These are phyloP conservation scores for Buteo buteo DNA, from an alignment of 2,113 vertebrate genomes.

Conservation along the genomic window DNA sequence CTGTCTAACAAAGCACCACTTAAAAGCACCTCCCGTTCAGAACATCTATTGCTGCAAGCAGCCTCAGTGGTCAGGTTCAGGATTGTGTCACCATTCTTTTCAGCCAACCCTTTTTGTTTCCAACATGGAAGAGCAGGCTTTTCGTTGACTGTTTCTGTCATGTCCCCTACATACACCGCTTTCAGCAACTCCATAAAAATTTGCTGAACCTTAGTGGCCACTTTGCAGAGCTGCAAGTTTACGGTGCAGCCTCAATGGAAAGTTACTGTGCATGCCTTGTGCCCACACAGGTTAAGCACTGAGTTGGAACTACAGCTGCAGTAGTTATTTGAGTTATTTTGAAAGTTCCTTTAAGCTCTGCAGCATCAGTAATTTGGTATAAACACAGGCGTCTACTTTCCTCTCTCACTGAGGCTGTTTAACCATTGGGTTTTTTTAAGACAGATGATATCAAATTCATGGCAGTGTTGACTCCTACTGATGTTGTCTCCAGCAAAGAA, in stretches of 20 bases:
- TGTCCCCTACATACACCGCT: accelerated
- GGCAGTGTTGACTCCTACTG: background rate
- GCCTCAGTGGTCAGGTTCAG: background rate
- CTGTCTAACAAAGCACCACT: background rate
- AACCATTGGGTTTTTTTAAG: background rate
- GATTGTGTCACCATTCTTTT: background rate
- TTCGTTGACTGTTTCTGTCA: background rate
- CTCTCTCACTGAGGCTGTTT: background rate
- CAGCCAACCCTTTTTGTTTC: background rate
- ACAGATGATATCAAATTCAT: background rate
- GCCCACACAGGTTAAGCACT: background rate
- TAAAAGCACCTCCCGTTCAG: background rate
- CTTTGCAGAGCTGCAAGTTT: background rate
- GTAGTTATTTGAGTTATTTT: background rate
- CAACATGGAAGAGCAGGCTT: background rate
- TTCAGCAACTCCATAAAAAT: background rate
- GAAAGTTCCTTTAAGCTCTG: background rate
- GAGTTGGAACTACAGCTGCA: background rate
- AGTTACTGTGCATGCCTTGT: background rate
- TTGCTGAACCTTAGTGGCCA: background rate
- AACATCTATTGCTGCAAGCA: background rate
- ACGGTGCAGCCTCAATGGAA: background rate
- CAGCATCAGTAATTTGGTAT: background rate
- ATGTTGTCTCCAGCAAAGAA: background rate
- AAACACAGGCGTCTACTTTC: background rate